Conservation (phyloP, 2,888 invertebrate species). For the Heteropelma amictum region DNA sequence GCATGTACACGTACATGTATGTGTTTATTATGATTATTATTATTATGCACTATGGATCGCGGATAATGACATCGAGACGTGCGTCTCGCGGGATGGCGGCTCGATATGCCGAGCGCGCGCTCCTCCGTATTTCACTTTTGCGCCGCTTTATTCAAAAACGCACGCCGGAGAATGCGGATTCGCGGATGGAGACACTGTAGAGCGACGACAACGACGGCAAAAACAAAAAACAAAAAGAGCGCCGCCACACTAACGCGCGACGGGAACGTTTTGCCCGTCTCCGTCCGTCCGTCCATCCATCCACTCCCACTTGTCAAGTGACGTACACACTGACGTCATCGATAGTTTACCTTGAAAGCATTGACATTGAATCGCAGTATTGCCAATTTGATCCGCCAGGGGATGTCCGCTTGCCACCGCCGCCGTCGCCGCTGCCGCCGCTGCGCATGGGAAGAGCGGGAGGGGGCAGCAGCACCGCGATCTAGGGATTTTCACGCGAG, state of each 20-base stretch:
- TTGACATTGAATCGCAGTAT: constrained; percentile 75
- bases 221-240: constrained; percentile 54
- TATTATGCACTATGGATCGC: constrained; percentile 13
- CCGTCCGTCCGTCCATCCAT: constrained; percentile 69
- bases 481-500: too few species aligned
- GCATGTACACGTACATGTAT: too few species aligned
- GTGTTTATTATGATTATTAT: too few species aligned
- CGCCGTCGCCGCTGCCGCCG: too few species aligned
- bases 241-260: constrained; percentile 53
- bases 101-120: too few species aligned
- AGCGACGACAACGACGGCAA: too few species aligned
- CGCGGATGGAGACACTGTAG: too few species aligned
- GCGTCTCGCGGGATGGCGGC: too few species aligned
- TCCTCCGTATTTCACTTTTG: too few species aligned
- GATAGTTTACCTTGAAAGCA: constrained; percentile 78
- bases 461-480: too few species aligned
- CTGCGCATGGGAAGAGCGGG: too few species aligned
- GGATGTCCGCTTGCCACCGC: too few species aligned
- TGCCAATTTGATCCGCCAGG: constrained; percentile 62
- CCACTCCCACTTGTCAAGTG: constrained; percentile 78
- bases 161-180: constrained; percentile 68
- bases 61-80: constrained; percentile 15
- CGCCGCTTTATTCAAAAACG: constrained; percentile 61
- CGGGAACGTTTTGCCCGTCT: constrained; percentile 63
- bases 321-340: constrained; percentile 78